Base-by-base conservation (phyloP, 2,113 vertebrate species). In the Typhlomys cinereus region DNA sequence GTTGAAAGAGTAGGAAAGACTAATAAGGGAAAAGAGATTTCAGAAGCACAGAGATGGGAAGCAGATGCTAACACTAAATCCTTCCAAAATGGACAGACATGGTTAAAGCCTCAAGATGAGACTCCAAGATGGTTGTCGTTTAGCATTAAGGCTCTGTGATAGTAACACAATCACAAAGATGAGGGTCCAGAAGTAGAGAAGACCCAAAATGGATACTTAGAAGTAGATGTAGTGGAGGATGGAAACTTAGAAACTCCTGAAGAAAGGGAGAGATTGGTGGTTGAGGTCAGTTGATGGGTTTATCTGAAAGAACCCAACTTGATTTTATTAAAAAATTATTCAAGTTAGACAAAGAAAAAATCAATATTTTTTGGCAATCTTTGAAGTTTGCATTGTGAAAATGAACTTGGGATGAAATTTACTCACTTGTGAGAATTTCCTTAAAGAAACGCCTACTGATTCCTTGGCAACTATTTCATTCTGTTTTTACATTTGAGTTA, bases 341-440 rank as follows among this genome's bases (percentile, higher is more conserved):
- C 50, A 91, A 71, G 12, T 21, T 91, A 86, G 70, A 80, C 54
- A 73, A 62, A 82, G 34, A 69, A 66, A 25, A 92, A 88, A 78
- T 62, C 21, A 79, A 62, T n/a, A 62, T 4, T 41, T 78, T 83
- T 81, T 57, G 41, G 11, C 4, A 62, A 67, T 41, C n/a, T 82
- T 23, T 41, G 5, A 89, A 48, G 15, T 62, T 4, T 85, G 5
- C 1, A 27, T 12, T 73, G 13, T 92, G 48, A 87, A 81, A 12
- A 18, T 70, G 71, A 70, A 31, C 15, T 86, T 76, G 31, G 27
- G 48, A 73, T 89, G 44, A 46, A 91, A 73, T 79, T 12, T 78
- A 46, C 57, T 52, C 4, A 82, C 6, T 86, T 93, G 14, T 8
- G 75, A 70, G 8, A 8, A 80, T 85, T 66, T 66, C 6, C 36